Base-by-base conservation (phyloP, 2,888 invertebrate species). In the Xanthorhoe designata region DNA sequence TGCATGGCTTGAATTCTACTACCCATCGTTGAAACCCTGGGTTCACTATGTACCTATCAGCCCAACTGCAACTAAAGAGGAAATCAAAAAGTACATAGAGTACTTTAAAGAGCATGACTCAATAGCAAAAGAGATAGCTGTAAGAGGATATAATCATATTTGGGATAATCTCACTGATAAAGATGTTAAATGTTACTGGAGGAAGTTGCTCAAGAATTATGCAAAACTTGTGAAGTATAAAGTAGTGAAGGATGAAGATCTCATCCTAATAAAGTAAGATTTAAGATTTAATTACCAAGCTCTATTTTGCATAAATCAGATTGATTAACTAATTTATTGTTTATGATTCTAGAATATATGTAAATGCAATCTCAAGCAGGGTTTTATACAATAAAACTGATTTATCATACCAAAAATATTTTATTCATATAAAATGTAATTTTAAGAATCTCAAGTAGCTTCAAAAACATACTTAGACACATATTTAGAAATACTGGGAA, bases 1-100 rank as follows among this genome's bases (percentile, higher is more conserved):
- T 75, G 97, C 98, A 72, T 99, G 99, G 99, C 91, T 95, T 47
- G 99, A 99, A 91, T 99, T 99, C 87, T 99, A 98, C 88, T 99
- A 99, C 84, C 94, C 96, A 2, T 95, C 96, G 9, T 88, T 99
- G 79, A 97, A 97, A 85, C 98, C 99, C 0, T 99, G 99, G 99
- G 95, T 98, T 49, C 99, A 99, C 89, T 99, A 98, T 85, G 95
- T 99, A 72, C 99, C 99, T 0, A 95, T 99, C 0, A 89, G 86
- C 50, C 82, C 94, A 5, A 94, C 94, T 71, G 95, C 95, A 29
- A 95, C 91, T 19, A 94, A 96, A 86, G 90, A 95, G 50, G 95
- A 98, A 72, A 94, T 98, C n/a, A 94, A 94, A 77, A 94, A 95
- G 54, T 86, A 98, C 19, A 89, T 99, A 5, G 85, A 95, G 52